phyloP scores from a whole-genome alignment of 1,140 invertebrate genomes.

The Drosophila sproati region DNA sequence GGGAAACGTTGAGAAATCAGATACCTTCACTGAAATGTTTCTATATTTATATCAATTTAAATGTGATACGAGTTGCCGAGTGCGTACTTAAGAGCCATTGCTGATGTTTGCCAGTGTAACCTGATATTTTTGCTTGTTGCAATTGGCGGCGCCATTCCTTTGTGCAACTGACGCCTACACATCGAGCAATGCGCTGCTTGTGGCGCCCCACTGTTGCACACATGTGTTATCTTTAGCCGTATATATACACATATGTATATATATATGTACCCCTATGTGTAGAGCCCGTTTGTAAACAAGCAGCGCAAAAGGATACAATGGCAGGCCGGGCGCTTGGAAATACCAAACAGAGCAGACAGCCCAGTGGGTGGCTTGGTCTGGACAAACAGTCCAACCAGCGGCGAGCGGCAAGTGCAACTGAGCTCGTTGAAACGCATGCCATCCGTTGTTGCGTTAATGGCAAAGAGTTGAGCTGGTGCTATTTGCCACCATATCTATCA shows the following conservation, averaged over 20 bases:
- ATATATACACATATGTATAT: neutral
- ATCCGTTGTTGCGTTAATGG: slow-evolving; percentile 50
- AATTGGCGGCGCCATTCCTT: slow-evolving; percentile 35
- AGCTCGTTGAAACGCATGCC: slow-evolving; percentile 54
- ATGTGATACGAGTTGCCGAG: slow-evolving; percentile 58
- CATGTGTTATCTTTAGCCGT: slow-evolving; percentile 47
- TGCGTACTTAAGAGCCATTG: slow-evolving; percentile 16
- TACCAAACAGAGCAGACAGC: slow-evolving; percentile 57
- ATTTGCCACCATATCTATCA: neutral
- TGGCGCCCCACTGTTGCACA: slow-evolving; percentile 6
- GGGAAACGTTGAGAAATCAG: neutral
- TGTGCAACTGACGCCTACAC: slow-evolving; percentile 42
- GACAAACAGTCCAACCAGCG: slow-evolving; percentile 49
- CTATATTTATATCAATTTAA: slow-evolving; percentile 75
- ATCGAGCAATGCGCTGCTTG: slow-evolving; percentile 8
- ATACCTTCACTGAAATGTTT: slow-evolving; percentile 26
- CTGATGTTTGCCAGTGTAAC: slow-evolving; percentile 27
- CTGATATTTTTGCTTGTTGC: slow-evolving; percentile 36
- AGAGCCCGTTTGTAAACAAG: slow-evolving; percentile 47
- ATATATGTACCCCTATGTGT: slow-evolving; percentile 1
- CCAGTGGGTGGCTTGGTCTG: slow-evolving; percentile 22
- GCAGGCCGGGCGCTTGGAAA: slow-evolving; percentile 53
- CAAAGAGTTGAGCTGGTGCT: slow-evolving; percentile 4
- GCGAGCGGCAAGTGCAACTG: slow-evolving; percentile 47
- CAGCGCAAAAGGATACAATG: slow-evolving; percentile 50